Evolutionary conservation across 2,113 vertebrate species (phyloP), one percentile per base, ranked within the genome.

Genomic region (Neomonachus schauinslandi): DNA sequence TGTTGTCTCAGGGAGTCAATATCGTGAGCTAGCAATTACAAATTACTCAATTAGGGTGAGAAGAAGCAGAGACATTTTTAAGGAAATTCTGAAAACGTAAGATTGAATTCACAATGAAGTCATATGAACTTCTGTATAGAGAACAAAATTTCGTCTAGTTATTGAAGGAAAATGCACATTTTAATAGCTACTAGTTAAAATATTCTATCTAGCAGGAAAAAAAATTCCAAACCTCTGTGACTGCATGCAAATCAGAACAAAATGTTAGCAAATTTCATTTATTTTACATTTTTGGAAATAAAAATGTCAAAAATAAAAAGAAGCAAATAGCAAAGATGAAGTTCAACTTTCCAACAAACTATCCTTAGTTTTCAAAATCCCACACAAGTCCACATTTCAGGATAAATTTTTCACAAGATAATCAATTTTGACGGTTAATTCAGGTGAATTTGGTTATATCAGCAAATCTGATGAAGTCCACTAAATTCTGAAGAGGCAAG

Each of bases 21-120:
- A 33, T 31, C 46, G 53, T 53, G 22, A 71, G 0, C 2, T 63
- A 63, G 19, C 10, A 71, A 5, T 6, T 28, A 82, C 81, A 24
- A 80, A 2, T 0, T 9, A 87, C 0, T 2, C 1, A 33, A 2
- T 39, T 13, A 46, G 10, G 1, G 9, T 36, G 10, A 14, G 19
- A 65, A 51, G 22, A 46, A n/a, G 46, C 7, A 0, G 51, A 59
- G 42, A 89, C 74, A 96, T 31, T 87, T 24, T 61, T 0, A 0
- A 4, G 28, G 53, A 39, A 19, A 12, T 59, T 57, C 1, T 14
- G 8, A 22, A 63, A 13, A 26, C 3, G 0, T 21, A 53, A 49
- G 77, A 53, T 86, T 59, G 4, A 7, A 65, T 6, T 24, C 49
- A 24, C 26, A 69, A 89, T 57, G 26, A 83, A 84, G 19, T 11